These are phyloP conservation scores for Calyptomena viridis DNA, from an alignment of 2,113 vertebrate species.

Conservation along the genomic window DNA sequence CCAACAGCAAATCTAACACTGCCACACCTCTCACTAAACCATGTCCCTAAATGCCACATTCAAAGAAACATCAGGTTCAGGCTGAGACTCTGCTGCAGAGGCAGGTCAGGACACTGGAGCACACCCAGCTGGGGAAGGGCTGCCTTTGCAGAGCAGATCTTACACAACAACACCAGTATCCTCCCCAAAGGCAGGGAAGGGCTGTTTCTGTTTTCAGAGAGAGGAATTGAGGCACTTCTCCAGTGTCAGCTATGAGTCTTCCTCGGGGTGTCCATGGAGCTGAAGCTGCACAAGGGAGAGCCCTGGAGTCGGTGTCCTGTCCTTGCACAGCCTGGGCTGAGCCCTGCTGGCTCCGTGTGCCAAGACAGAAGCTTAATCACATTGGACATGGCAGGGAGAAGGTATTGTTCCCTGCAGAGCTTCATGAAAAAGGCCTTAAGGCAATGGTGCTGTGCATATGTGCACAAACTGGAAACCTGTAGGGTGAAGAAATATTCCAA, in stretches of 20 bases:
- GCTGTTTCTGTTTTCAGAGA: neutral
- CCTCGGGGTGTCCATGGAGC: neutral
- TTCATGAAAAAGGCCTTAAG: neutral
- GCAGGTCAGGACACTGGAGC: neutral
- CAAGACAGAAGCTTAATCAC: neutral
- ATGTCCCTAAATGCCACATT: neutral
- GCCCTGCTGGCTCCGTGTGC: accelerated
- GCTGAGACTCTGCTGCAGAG: neutral
- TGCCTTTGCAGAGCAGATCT: neutral
- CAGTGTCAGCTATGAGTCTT: accelerated
- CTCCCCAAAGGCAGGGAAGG: neutral
- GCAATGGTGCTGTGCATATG: neutral
- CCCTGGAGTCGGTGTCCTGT: neutral
- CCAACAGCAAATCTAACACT: neutral
- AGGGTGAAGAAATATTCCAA: neutral
- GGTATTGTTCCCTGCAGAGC: neutral
- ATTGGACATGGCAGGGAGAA: neutral
- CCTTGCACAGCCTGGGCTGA: neutral
- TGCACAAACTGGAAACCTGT: neutral
- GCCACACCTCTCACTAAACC: neutral
- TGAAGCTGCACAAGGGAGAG: neutral
- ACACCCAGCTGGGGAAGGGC: neutral
- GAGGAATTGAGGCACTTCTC: neutral
- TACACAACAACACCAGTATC: too few species aligned
- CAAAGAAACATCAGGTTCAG: neutral